Evolutionary conservation across 2,113 vertebrate species (phyloP).

Genomic region (human): GRCh38 chr4:15067501-15068000

Average conservation of each 20-base stretch:
- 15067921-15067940: constrained; percentile 82
- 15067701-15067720: constrained; percentile 86
- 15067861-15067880: constrained; percentile 86
- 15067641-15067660: constrained; percentile 83
- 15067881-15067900: constrained; percentile 79
- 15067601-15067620: constrained; percentile 79
- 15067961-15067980: constrained; percentile 80
- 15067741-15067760: constrained; percentile 84
- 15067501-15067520: constrained; percentile 86
- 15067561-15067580: constrained; percentile 91
- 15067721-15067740: constrained; percentile 85
- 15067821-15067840: constrained; percentile 82
- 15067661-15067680: constrained; percentile 93
- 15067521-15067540: constrained; percentile 87
- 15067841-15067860: constrained; percentile 80
- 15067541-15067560: constrained; percentile 92
- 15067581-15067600: constrained; percentile 87
- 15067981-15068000: constrained; percentile 81
- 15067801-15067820: constrained; percentile 88
- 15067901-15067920: constrained; percentile 39
- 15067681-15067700: constrained; percentile 87
- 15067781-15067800: constrained; percentile 85
- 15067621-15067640: constrained; percentile 72
- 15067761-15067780: constrained; percentile 83
- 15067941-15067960: constrained; percentile 76